Percentiles rank a stretch among this genome's conserved stretches.
Conservation (phyloP, 1,140 invertebrate genomes). For the Rhizoglyphus robini region DNA sequence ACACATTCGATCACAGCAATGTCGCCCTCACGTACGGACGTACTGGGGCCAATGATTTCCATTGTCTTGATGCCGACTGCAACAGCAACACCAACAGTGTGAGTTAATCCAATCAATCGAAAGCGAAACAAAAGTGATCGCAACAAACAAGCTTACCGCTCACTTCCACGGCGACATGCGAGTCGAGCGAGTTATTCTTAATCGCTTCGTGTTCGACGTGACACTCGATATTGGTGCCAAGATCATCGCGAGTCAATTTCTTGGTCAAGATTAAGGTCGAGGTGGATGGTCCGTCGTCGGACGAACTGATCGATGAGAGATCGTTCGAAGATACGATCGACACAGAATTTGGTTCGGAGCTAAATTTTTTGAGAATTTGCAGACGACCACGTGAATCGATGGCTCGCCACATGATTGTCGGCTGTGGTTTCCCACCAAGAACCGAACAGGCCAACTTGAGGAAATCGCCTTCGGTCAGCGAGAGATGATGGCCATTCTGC, state of each 20-base stretch:
- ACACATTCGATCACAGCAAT: constrained; percentile 22
- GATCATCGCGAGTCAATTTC: constrained; percentile 55
- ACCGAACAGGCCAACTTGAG: constrained; percentile 18
- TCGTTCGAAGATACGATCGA: not conserved
- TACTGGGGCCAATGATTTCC: constrained; percentile 20
- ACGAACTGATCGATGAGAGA: not conserved
- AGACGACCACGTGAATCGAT: constrained; percentile 29
- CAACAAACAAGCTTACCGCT: constrained; percentile 57
- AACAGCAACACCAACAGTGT: constrained; percentile 3
- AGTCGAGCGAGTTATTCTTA: constrained; percentile 43
- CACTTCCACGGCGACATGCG: constrained; percentile 55
- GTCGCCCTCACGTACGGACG: constrained; percentile 20
- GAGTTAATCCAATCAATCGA: not conserved
- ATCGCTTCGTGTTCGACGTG: constrained; percentile 26
- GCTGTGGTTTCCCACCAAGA: constrained; percentile 53
- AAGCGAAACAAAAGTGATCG: not conserved
- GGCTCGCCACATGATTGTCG: constrained; percentile 55
- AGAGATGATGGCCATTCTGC: not conserved
- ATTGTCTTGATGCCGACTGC: constrained; percentile 18
- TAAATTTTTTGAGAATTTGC: constrained; percentile 4
- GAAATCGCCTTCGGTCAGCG: constrained; percentile 14
- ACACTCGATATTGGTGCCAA: constrained; percentile 59
- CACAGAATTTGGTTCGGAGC: not conserved
- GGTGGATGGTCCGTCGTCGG: not conserved
- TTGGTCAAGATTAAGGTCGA: constrained; percentile 47